Evolutionary conservation across 2,888 invertebrate genomes (phyloP).

Genomic region (Nomada ferruginata): DNA sequence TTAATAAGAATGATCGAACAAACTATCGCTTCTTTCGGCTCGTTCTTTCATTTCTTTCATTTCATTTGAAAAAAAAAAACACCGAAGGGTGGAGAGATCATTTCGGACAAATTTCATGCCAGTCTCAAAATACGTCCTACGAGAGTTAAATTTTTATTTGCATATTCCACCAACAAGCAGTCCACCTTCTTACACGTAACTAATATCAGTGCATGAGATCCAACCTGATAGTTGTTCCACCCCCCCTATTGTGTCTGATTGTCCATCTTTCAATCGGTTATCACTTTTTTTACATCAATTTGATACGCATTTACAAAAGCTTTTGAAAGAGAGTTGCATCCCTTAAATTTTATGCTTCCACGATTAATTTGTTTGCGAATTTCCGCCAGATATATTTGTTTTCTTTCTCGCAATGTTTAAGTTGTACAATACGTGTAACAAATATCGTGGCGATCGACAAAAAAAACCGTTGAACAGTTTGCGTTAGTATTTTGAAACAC

Average conservation of each 20-base stretch:
- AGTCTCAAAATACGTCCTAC: constrained; percentile 14
- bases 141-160: constrained; percentile 34
- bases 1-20: constrained; percentile 12
- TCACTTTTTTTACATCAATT: constrained; percentile 19
- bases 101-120: constrained; percentile 44
- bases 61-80: constrained; percentile 44
- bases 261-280: constrained; percentile 28
- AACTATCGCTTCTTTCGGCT: constrained; percentile 30
- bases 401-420: neutral
- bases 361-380: constrained; percentile 32
- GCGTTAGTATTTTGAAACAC: constrained; percentile 13
- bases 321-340: constrained; percentile 61
- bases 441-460: neutral
- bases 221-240: constrained; percentile 17
- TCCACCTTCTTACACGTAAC: constrained; percentile 67
- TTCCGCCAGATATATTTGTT: neutral
- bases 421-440: neutral
- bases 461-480: constrained; percentile 2
- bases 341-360: constrained; percentile 41
- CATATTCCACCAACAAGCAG: constrained; percentile 64
- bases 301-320: constrained; percentile 41
- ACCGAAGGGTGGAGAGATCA: constrained; percentile 73
- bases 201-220: constrained; percentile 66
- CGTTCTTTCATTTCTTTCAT: constrained; percentile 50
- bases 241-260: constrained; percentile 38